Percentiles rank a stretch among this genome's conserved stretches.
Evolutionary conservation across 2,113 vertebrate species (phyloP).

Genomic region (Pomatorhinus ruficollis): DNA sequence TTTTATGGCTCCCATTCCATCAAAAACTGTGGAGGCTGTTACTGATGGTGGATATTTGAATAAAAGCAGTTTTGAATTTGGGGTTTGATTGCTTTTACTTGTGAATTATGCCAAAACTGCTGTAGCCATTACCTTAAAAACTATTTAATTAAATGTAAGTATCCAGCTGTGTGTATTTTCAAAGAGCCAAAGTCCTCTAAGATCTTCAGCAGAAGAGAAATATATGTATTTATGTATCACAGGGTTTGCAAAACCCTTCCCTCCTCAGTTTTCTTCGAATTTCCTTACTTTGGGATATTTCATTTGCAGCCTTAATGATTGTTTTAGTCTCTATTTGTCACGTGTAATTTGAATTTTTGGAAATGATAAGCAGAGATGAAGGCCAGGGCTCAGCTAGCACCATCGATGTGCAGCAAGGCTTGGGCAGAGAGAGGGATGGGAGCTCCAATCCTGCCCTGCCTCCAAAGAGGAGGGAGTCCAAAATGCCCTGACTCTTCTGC

Average conservation of each 20-base stretch:
- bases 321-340: neutral
- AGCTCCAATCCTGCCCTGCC: neutral
- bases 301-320: neutral
- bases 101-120: conserved; percentile 28
- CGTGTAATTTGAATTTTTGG: neutral
- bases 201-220: neutral
- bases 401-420: neutral
- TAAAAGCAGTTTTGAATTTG: neutral
- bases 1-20: conserved; percentile 12
- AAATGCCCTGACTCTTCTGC: neutral
- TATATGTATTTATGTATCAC: neutral
- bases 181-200: neutral
- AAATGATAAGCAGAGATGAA: neutral
- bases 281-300: neutral
- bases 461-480: neutral
- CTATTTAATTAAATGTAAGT: conserved; percentile 54
- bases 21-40: neutral
- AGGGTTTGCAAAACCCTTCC: neutral
- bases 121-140: conserved; percentile 32
- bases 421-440: neutral
- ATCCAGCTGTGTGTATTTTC: conserved; percentile 40
- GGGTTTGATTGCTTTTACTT: conserved; percentile 45
- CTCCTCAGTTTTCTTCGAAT: neutral
- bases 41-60: neutral
- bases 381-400: neutral